phyloP scores from a whole-genome alignment of 2,797 vertebrate species.

The Muscicapa comitata region DNA sequence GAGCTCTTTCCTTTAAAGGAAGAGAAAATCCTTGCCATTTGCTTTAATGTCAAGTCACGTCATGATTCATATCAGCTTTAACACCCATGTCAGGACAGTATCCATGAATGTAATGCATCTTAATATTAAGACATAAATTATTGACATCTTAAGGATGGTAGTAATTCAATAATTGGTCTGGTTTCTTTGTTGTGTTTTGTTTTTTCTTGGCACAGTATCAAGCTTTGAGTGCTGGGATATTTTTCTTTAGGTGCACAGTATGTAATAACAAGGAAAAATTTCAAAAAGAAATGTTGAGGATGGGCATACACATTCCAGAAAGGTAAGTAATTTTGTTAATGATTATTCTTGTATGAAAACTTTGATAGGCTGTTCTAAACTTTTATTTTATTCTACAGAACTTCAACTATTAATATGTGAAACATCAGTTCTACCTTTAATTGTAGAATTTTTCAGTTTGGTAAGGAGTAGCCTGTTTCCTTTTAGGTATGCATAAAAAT shows the following conservation, averaged over 20 bases:
- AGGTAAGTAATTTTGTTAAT: constrained; percentile 75
- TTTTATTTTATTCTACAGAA: not conserved
- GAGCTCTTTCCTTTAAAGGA: not conserved
- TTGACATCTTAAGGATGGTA: not conserved
- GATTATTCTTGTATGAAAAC: not conserved
- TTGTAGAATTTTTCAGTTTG: not conserved
- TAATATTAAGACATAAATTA: not conserved
- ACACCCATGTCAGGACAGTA: not conserved
- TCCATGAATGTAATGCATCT: not conserved
- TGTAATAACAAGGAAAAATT: constrained; percentile 93
- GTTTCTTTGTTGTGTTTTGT: not conserved
- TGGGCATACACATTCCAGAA: constrained; percentile 96
- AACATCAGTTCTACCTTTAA: not conserved
- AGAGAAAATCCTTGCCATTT: not conserved
- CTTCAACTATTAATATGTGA: not conserved
- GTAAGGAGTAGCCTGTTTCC: not conserved
- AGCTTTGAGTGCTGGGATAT: constrained; percentile 91
- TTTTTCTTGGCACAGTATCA: constrained; percentile 78
- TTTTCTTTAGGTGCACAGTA: constrained; percentile 94
- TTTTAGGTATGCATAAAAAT: not conserved
- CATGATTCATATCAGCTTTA: not conserved
- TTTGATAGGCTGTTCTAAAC: not conserved
- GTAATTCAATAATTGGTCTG: constrained; percentile 20
- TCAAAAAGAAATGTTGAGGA: constrained; percentile 93
- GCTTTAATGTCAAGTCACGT: not conserved